A percentile compares a stretch with the other conserved stretches of the same genome.
Evolutionary conservation across 2,888 invertebrate genomes (phyloP).

Genomic region (Diploptera punctata): DNA sequence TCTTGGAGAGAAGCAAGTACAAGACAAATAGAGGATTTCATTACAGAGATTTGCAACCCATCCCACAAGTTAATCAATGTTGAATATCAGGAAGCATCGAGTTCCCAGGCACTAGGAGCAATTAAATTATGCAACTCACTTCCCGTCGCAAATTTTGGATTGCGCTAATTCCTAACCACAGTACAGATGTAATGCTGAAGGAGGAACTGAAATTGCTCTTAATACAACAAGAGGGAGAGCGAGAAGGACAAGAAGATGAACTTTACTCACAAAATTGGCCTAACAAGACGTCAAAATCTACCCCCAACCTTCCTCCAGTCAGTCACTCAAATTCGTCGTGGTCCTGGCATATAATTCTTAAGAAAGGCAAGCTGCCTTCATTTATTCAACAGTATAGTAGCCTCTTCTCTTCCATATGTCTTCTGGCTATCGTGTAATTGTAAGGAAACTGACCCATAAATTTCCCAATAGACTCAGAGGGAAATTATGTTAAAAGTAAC

Average conservation of each 20-base stretch:
- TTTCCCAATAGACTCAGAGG: no score
- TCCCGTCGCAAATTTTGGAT: slow-evolving; percentile 26
- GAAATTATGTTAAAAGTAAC: no score
- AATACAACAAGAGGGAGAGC: slow-evolving; percentile 9
- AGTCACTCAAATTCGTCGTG: slow-evolving; percentile 19
- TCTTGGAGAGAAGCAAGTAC: not conserved
- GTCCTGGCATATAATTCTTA: not conserved
- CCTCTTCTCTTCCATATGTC: no score
- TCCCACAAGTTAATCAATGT: slow-evolving; percentile 22
- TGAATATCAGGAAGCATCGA: slow-evolving; percentile 20
- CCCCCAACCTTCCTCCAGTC: not conserved
- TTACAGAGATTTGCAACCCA: slow-evolving; percentile 3
- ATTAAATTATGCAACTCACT: slow-evolving; percentile 30
- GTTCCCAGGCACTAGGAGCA: not conserved
- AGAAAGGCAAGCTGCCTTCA: no score
- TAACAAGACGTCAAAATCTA: slow-evolving; percentile 31
- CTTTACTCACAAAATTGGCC: slow-evolving; percentile 28
- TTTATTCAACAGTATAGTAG: no score
- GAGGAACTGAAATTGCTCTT: slow-evolving; percentile 22
- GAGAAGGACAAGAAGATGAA: slow-evolving; percentile 8
- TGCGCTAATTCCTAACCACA: slow-evolving; percentile 27
- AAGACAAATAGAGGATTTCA: not conserved
- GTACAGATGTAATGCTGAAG: slow-evolving; percentile 6
- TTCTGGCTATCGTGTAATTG: no score
- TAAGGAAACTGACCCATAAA: no score